These are phyloP conservation scores for Alauda arvensis DNA, from an alignment of 2,797 vertebrate species.

Conservation along the genomic window DNA sequence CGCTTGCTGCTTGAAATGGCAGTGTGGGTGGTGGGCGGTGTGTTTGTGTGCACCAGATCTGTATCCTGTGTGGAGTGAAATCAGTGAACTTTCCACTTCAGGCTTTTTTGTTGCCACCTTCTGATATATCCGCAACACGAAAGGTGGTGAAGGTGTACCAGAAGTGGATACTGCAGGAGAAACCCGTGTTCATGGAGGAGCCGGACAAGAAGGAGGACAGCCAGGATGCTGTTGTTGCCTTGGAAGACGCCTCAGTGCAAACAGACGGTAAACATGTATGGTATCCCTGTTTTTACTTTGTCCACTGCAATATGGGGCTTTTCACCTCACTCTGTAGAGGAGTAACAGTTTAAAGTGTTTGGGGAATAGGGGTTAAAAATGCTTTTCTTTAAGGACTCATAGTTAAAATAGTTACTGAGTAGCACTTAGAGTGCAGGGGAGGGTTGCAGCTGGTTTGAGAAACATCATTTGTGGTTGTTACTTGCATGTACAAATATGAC, in stretches of 20 bases:
- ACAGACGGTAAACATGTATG: slow-evolving; percentile 73
- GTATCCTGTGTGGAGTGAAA: neutral
- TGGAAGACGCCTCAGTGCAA: slow-evolving; percentile 69
- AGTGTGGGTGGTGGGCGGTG: neutral
- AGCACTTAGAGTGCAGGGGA: neutral
- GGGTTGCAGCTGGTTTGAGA: neutral
- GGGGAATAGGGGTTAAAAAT: neutral
- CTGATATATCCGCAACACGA: slow-evolving; percentile 87
- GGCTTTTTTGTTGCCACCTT: slow-evolving; percentile 94
- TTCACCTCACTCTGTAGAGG: neutral
- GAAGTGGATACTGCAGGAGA: slow-evolving; percentile 93
- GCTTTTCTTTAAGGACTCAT: neutral
- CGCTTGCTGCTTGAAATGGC: neutral
- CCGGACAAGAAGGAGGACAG: slow-evolving; percentile 77
- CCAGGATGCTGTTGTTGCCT: slow-evolving; percentile 72
- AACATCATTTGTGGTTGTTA: neutral
- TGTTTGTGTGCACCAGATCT: too few species aligned
- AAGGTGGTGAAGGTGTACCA: slow-evolving; percentile 96
- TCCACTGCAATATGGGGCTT: neutral
- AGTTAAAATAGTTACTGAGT: neutral
- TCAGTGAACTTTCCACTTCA: slow-evolving; percentile 37
- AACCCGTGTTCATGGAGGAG: slow-evolving; percentile 92
- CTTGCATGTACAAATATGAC: neutral
- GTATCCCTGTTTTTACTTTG: neutral
- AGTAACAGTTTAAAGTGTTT: neutral